Evolutionary conservation across 2,113 vertebrate genomes (phyloP), one percentile per base, ranked within the genome.

Genomic region (Rafetus swinhoei): DNA sequence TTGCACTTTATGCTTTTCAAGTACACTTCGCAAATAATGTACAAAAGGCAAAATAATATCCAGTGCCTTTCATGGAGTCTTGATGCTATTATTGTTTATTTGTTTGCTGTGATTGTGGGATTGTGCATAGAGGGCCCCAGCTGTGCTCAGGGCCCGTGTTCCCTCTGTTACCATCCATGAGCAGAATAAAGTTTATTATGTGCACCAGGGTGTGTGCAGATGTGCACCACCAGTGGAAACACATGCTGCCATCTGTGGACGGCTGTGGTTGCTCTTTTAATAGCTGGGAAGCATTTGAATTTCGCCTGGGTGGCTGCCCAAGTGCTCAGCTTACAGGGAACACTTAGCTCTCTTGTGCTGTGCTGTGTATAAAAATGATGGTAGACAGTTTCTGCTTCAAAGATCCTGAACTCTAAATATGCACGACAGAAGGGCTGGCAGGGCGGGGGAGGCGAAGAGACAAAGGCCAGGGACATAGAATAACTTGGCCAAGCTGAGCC

Each of bases 21-120:
- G 53, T 35, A 84, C 80, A 84, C 32, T 84, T 89, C 72, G 53
- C n/a, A 86, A 87, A 4, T 90, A 94, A 91, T 86, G 94, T 95
- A 82, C 18, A 82, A 79, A 90, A 85, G 84, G 74, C 62, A 89
- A 90, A 90, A 89, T 35, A 50, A 83, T 59, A 85, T 5, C 29
- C 2, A 1, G 2, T 54, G 57, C 18, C 59, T 84, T 84, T 74
- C 16, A 1, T 87, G 76, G 45, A n/a, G 19, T 69, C 29, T 57
- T 35, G n/a, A 50, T 29, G 74, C 88, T 62, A 32, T 16, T 52
- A 84, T 52, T 77, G 21, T 77, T 16, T 65, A 83, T 8, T 39
- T 79, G 62, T 1, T 83, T 94, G 84, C 59, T 85, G 5, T 25
- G 1, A 65, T 87, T 77, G 15, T 55, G 59, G 45, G 45, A 45